Evolutionary conservation across 2,888 invertebrate species (phyloP), one percentile per base, ranked within the genome.

Genomic region (Andrena flavipes): DNA sequence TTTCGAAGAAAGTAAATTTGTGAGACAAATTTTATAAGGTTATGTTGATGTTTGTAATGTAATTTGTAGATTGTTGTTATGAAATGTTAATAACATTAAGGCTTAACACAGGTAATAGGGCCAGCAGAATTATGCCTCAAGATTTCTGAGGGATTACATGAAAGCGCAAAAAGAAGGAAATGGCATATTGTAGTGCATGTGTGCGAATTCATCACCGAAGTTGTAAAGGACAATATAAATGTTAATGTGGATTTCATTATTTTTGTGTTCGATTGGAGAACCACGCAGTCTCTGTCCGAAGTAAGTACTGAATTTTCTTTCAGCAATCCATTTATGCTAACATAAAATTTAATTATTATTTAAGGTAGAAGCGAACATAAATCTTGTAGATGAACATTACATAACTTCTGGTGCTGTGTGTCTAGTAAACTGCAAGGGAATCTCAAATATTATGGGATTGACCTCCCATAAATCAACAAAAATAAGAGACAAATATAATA

Each of bases 241-340:
- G 65, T 92, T 26, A 84, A 85, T 54, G 87, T 93, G 13, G 93
- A 93, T 84, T 93, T 92, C 60, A 85, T 93, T 78, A 87, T 94
- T 63, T 92, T 93, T 79, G 91, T 90, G 7, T 91, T 91, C 64
- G 92, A 94, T 54, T 90, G 90, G 51, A 87, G 88, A 77, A 76
- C 88, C 5, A 73, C 63, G 16, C 88, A 91, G 29, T 87, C 89
- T 4, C 83, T 93, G 20, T 72, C 75, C 0, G 90, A 93, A 84
- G 93, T 93, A 85, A 76, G 70, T 62, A 13, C 10, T 51, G 63
- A 51, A 69, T 54, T 30, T 67, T 63, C 54, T 0, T 68, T 0
- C 5, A 49, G 8, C 42, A 20, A 76, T 30, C 7, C 26, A 8
- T 42, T 5, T 10, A 3, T 20, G 30, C 23, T 65, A 26, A 56